A percentile compares a stretch with the other conserved stretches of the same genome.
phyloP scores from a whole-genome alignment of 2,113 vertebrate species.

The Gulo gulo region DNA sequence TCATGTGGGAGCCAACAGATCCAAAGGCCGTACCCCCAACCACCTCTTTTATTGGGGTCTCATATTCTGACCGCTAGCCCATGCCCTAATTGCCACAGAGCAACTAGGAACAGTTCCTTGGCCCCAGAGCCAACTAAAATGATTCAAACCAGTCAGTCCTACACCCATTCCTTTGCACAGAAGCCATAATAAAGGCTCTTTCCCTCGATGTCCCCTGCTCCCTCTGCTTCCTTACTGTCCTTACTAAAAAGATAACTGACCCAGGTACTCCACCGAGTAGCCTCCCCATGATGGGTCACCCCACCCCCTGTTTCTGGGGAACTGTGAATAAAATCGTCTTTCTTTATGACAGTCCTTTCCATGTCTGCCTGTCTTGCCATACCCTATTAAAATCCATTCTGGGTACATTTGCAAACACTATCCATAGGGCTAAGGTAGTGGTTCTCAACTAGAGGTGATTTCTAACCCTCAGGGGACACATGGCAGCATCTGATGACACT shows the following conservation, averaged over 20 bases:
- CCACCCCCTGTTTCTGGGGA: not conserved
- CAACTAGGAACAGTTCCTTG: not conserved
- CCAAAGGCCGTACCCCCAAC: not conserved
- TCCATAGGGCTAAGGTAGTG: too few species aligned
- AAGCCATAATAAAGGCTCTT: not conserved
- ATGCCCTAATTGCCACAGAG: not conserved
- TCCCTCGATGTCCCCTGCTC: rapidly evolving
- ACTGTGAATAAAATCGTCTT: not conserved
- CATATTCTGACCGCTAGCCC: not conserved
- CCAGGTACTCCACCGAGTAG: not conserved
- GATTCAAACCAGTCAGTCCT: not conserved
- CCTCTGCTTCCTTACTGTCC: not conserved
- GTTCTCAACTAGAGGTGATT: not conserved
- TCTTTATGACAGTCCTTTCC: not conserved
- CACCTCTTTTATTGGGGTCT: not conserved
- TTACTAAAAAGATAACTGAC: too few species aligned
- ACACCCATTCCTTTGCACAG: not conserved
- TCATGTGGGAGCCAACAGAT: not conserved
- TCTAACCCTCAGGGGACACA: not conserved
- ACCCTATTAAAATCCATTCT: not conserved
- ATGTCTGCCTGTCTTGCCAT: not conserved
- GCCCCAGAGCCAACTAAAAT: not conserved
- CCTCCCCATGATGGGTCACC: too few species aligned
- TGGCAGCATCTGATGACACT: not conserved
- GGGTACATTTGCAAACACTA: not conserved